phyloP scores from a whole-genome alignment of 2,888 invertebrate species.

The Tenodera sinensis region DNA sequence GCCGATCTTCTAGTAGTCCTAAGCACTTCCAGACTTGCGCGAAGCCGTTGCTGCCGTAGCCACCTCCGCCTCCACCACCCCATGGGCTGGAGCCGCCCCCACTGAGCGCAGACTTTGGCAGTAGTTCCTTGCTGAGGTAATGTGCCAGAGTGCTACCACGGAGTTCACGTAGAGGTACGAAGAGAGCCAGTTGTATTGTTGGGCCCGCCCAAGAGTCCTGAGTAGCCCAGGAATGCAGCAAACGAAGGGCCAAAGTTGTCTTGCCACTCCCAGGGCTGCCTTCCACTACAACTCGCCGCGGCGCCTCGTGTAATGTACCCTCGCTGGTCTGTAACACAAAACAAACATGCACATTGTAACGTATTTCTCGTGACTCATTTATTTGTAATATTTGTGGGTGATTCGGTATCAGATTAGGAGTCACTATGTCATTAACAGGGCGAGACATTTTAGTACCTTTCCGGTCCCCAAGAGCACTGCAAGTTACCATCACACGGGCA shows the following conservation, averaged over 20 bases:
- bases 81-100: conserved; percentile 12
- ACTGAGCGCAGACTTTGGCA: conserved; percentile 43
- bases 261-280: conserved; percentile 53
- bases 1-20: conserved; percentile 47
- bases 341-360: neutral
- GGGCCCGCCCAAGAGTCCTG: conserved; percentile 43
- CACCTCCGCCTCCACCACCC: conserved; percentile 33
- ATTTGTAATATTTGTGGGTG: too few species aligned
- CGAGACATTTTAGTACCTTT: too few species aligned
- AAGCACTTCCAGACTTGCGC: conserved; percentile 31
- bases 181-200: conserved; percentile 49
- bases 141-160: conserved; percentile 44
- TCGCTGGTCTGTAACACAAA: conserved; percentile 45
- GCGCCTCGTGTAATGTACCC: conserved; percentile 49
- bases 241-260: conserved; percentile 49
- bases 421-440: too few species aligned
- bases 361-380: too few species aligned
- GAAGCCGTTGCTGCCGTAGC: conserved; percentile 32
- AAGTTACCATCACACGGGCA: too few species aligned
- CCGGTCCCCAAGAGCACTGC: too few species aligned
- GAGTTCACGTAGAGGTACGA: conserved; percentile 52
- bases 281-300: conserved; percentile 51
- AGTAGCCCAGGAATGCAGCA: conserved; percentile 55
- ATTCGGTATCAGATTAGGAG: too few species aligned
- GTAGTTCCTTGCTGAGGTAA: conserved; percentile 44